A percentile compares a stretch with the other conserved stretches of the same genome.
These are phyloP conservation scores for Channallabes apus DNA, from an alignment of 2,797 vertebrate genomes.

Conservation along the genomic window DNA sequence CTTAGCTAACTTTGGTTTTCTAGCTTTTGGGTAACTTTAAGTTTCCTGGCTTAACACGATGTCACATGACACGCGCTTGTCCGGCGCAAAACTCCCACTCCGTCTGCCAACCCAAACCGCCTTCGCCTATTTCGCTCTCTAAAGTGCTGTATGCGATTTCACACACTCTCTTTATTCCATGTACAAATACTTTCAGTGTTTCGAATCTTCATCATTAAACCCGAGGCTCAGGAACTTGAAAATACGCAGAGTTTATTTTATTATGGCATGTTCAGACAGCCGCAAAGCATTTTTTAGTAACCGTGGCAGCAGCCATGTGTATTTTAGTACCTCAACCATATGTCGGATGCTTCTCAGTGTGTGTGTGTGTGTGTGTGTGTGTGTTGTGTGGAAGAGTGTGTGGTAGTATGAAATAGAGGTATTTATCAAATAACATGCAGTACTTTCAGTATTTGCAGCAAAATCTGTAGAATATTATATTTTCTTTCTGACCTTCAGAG, in stretches of 20 bases:
- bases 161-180: constrained; percentile 60
- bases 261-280: constrained; percentile 78
- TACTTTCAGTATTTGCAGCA: constrained; percentile 59
- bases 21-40: constrained; percentile 10
- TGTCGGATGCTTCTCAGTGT: constrained; percentile 69
- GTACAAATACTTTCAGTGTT: constrained; percentile 73
- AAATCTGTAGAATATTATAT: constrained; percentile 62
- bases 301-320: constrained; percentile 74
- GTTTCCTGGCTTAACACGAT: constrained; percentile 77
- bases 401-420: background rate
- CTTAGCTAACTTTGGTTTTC: background rate
- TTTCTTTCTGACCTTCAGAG: constrained; percentile 69
- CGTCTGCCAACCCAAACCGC: constrained; percentile 77
- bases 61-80: constrained; percentile 75
- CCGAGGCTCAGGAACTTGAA: constrained; percentile 69
- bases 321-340: constrained; percentile 78
- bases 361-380: constrained; percentile 7
- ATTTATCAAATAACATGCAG: background rate
- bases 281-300: constrained; percentile 78
- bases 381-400: constrained; percentile 5
- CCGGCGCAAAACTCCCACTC: constrained; percentile 67
- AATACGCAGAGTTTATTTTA: constrained; percentile 81
- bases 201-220: constrained; percentile 80
- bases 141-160: constrained; percentile 60
- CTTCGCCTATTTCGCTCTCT: constrained; percentile 69